A percentile compares a stretch with the other conserved stretches of the same genome.
Conservation (phyloP, 2,797 vertebrate species). For the Alectoris magna region DNA sequence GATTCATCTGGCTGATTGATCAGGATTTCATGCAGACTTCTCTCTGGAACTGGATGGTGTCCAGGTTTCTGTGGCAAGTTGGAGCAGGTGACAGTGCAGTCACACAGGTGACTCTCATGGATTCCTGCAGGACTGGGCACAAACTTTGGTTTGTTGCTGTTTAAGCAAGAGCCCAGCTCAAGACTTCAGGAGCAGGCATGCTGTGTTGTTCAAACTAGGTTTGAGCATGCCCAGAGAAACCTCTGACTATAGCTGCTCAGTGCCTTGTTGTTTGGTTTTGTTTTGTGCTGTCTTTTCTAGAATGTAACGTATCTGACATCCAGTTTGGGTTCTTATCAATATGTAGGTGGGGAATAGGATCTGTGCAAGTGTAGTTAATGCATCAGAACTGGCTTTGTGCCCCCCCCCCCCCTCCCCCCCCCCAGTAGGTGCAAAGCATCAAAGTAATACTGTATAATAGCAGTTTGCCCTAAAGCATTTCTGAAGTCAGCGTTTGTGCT, state of each 20-base stretch:
- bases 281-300: not conserved
- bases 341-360: not conserved
- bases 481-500: not conserved
- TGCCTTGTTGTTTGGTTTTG: not conserved
- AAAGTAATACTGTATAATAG: not conserved
- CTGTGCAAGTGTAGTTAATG: not conserved
- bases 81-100: rapidly evolving
- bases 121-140: not conserved
- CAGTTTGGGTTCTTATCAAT: not conserved
- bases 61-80: not conserved
- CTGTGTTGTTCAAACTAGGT: not conserved
- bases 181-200: not conserved
- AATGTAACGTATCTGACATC: not conserved
- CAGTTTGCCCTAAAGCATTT: not conserved
- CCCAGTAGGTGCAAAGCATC: not conserved
- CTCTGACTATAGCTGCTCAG: not conserved
- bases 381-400: not conserved
- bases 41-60: not conserved
- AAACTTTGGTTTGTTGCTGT: not conserved
- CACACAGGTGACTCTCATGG: not conserved
- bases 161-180: not conserved
- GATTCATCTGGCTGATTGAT: not conserved
- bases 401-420: not conserved
- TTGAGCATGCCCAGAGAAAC: not conserved
- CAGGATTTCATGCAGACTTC: not conserved